Conservation (phyloP, 2,113 vertebrate genomes). For the Chamaea fasciata region DNA sequence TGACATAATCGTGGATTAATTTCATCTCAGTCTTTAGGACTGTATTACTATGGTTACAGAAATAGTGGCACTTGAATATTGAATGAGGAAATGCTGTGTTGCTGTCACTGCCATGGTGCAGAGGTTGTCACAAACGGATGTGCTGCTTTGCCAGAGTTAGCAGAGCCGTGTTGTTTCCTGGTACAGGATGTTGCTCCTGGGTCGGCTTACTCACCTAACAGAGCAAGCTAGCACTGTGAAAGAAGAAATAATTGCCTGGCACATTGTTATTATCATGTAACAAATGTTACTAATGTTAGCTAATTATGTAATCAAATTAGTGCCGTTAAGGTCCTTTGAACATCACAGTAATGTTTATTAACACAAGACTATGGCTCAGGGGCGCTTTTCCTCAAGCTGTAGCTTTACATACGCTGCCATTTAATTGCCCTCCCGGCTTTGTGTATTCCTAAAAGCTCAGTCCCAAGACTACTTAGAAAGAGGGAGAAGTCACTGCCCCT, state of each 20-base stretch:
- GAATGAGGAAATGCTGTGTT: neutral
- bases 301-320: neutral
- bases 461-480: neutral
- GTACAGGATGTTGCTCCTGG: neutral
- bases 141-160: neutral
- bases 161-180: neutral
- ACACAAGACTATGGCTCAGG: neutral
- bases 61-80: neutral
- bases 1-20: neutral
- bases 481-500: neutral
- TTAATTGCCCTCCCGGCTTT: neutral
- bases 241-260: neutral
- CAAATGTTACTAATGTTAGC: neutral
- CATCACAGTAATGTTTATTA: neutral
- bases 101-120: rapidly evolving
- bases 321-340: neutral
- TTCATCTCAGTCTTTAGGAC: neutral
- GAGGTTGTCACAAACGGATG: neutral
- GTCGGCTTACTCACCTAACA: rapidly evolving
- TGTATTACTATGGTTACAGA: neutral
- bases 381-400: neutral
- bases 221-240: neutral
- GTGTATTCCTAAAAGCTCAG: neutral
- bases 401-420: rapidly evolving
- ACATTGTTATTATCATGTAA: neutral